Percentiles rank a stretch among this genome's conserved stretches.
Conservation (phyloP, 2,888 invertebrate species). For the Deilephila elpenor region DNA sequence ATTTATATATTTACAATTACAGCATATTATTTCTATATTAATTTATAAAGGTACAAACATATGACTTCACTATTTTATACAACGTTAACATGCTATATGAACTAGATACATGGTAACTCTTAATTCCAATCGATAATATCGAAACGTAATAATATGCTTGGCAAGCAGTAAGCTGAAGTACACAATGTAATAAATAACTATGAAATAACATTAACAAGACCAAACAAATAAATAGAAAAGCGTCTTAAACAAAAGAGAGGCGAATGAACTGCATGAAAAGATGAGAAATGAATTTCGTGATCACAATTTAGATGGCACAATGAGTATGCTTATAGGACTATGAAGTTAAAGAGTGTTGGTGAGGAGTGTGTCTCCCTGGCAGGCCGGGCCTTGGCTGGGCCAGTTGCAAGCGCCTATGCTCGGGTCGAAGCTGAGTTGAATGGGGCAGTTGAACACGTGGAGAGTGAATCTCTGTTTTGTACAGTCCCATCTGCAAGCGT, state of each 20-base stretch:
- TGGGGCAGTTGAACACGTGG: constrained; percentile 91
- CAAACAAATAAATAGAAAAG: constrained; percentile 78
- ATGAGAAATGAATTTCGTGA: constrained; percentile 61
- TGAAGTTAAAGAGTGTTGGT: constrained; percentile 77
- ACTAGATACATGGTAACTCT: constrained; percentile 78
- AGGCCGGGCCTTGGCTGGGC: constrained; percentile 92
- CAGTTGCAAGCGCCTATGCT: constrained; percentile 92
- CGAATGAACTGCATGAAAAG: constrained; percentile 51
- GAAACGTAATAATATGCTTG: constrained; percentile 58
- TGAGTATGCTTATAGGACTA: constrained; percentile 51
- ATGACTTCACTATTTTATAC: constrained; percentile 73
- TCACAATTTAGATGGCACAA: constrained; percentile 79
- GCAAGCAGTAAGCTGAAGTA: constrained; percentile 67
- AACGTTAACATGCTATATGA: constrained; percentile 65
- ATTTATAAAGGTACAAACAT: constrained; percentile 74
- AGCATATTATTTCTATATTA: constrained; percentile 70
- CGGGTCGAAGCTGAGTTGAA: constrained; percentile 90
- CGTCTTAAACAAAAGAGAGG: constrained; percentile 68
- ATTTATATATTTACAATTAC: constrained; percentile 80
- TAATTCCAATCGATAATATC: constrained; percentile 62
- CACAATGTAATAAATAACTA: constrained; percentile 79
- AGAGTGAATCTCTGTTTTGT: constrained; percentile 90
- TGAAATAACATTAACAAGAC: constrained; percentile 78
- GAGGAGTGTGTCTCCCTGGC: constrained; percentile 88
- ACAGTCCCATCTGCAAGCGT: constrained; percentile 92